Evolutionary conservation across 2,888 invertebrate species (phyloP).

Genomic region (Phyllotreta cruciferae): DNA sequence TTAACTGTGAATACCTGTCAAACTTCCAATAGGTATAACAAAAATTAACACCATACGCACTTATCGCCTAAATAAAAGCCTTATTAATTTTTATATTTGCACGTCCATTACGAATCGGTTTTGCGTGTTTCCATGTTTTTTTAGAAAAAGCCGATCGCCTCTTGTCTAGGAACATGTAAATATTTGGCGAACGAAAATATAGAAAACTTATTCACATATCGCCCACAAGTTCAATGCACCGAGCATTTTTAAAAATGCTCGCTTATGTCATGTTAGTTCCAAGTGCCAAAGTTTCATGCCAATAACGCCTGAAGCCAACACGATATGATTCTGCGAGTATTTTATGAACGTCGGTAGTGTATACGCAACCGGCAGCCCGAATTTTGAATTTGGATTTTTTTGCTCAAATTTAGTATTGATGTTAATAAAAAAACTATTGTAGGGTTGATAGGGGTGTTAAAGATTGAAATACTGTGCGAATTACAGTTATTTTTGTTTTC

Average conservation of each 20-base stretch:
- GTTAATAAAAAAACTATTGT: too few species aligned
- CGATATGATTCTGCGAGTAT: conserved; percentile 1
- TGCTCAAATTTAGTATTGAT: too few species aligned
- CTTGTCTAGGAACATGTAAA: conserved; percentile 18
- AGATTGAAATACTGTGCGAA: too few species aligned
- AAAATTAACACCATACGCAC: too few species aligned
- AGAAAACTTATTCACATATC: conserved; percentile 15
- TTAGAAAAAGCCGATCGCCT: conserved; percentile 3
- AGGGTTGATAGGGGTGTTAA: too few species aligned
- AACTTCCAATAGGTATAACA: too few species aligned
- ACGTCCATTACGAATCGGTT: too few species aligned
- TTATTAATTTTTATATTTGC: too few species aligned
- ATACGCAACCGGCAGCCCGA: not conserved
- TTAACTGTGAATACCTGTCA: too few species aligned
- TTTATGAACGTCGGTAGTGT: not conserved
- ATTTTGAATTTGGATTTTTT: not conserved
- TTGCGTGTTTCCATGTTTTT: not conserved
- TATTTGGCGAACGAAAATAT: conserved; percentile 20
- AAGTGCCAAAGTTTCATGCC: conserved; percentile 3
- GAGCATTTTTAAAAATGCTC: conserved; percentile 14
- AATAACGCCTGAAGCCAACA: conserved; percentile 1
- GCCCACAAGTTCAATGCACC: conserved; percentile 17
- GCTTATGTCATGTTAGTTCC: conserved; percentile 22
- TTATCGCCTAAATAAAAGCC: too few species aligned
- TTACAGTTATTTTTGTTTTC: too few species aligned